Evolutionary conservation across 2,113 vertebrate species (phyloP).

Genomic region (Pontoporia blainvillei): DNA sequence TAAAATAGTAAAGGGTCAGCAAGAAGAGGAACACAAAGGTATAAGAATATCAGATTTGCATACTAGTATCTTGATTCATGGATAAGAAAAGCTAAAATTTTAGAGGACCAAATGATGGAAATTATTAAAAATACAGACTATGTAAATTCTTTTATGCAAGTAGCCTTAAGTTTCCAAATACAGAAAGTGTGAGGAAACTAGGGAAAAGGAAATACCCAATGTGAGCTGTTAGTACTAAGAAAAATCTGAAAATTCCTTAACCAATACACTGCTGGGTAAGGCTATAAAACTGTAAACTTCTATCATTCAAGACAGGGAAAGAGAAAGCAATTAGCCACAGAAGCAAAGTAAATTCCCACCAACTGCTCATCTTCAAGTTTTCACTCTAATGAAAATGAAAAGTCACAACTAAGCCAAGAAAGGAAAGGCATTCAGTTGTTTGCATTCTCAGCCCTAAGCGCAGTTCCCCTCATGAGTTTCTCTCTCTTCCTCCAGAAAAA

Average conservation of each 20-base stretch:
- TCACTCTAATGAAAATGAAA: conserved; percentile 22
- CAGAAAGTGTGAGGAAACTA: neutral
- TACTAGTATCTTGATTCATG: neutral
- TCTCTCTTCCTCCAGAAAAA: neutral
- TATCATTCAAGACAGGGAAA: neutral
- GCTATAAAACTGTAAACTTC: neutral
- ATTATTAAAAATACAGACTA: neutral
- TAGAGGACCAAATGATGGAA: neutral
- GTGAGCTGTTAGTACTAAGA: neutral
- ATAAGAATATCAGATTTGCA: neutral
- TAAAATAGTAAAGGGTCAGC: neutral
- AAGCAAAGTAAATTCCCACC: conserved; percentile 21
- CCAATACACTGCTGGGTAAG: neutral
- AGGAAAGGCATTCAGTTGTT: neutral
- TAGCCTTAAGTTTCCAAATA: neutral
- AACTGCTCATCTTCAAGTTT: conserved; percentile 18
- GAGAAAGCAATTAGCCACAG: conserved; percentile 20
- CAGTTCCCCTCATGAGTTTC: neutral
- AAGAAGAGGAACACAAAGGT: neutral
- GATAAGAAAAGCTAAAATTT: neutral
- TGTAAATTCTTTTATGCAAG: neutral
- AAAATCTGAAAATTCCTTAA: neutral
- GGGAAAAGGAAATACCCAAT: neutral
- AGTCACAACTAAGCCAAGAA: neutral
- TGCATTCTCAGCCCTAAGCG: neutral